Percentiles rank a stretch among this genome's conserved stretches.
phyloP scores from a whole-genome alignment of 2,888 invertebrate genomes.

The Napeogenes inachia region DNA sequence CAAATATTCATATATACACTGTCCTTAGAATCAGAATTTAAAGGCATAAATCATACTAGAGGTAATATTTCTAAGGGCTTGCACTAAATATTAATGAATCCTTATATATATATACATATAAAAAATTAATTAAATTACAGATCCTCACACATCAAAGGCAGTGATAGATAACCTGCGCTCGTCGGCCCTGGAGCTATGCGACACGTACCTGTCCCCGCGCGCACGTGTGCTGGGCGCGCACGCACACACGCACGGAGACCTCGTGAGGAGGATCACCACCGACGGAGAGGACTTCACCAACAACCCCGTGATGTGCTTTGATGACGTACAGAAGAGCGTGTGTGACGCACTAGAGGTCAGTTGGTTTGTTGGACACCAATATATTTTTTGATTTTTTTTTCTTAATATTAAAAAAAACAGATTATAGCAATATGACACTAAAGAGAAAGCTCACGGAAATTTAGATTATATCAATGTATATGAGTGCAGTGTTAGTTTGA shows the following conservation, averaged over 20 bases:
- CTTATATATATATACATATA: background rate
- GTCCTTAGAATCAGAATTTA: no score
- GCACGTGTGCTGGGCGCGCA: constrained; percentile 55
- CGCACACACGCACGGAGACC: constrained; percentile 57
- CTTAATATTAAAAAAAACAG: background rate
- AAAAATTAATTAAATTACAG: constrained; percentile 32
- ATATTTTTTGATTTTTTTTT: background rate
- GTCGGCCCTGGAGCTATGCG: constrained; percentile 65
- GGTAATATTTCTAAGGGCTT: no score
- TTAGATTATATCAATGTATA: no score
- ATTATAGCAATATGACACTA: background rate
- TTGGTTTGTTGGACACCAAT: constrained; percentile 27
- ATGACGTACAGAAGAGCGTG: constrained; percentile 85
- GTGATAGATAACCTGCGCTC: constrained; percentile 64
- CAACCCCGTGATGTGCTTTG: constrained; percentile 85
- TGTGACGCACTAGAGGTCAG: constrained; percentile 77
- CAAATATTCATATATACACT: background rate
- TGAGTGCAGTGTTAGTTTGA: no score
- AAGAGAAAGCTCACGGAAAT: no score
- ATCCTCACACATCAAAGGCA: constrained; percentile 58
- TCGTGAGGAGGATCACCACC: constrained; percentile 65
- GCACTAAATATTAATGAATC: no score
- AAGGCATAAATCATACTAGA: no score
- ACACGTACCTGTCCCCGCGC: constrained; percentile 58
- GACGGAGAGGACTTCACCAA: constrained; percentile 66